Evolutionary conservation across 2,797 vertebrate species (phyloP), one percentile per base, ranked within the genome.

Genomic region (Pyrocephalus nanus): DNA sequence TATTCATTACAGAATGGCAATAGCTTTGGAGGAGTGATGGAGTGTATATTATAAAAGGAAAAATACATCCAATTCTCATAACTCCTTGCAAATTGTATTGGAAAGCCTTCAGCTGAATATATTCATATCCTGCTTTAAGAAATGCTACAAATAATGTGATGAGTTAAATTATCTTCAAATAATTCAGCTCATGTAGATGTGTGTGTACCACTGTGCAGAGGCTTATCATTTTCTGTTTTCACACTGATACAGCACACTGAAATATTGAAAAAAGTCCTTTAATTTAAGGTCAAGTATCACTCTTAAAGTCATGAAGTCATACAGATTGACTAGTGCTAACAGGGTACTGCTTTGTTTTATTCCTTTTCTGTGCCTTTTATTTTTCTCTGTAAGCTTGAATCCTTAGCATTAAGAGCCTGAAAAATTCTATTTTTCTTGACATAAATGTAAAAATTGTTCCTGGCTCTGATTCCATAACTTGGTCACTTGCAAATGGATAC

Each of bases 1-100:
- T 96, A 96, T 91, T 96, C 93, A 92, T 96, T 96, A 96, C 62
- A 82, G 94, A 92, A 92, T 82, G 86, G 92, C 93, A 96, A 18
- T 82, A 42, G 88, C 88, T 94, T 88, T 76, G 88, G 73, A 90
- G 91, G 76, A 93, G 61, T 94, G 93, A 91, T 93, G 47, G 58
- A 85, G 45, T 91, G 55, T 88, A 38, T 89, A 85, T 94, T 90
- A 79, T 82, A 92, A 77, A 85, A 78, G 74, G 86, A 93, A 89
- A 94, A 92, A 93, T 86, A 72, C 80, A 94, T 92, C 76, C 82
- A 93, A 54, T 90, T 92, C 90, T 96, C 90, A 82, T 88, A 94
- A 84, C 88, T 93, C 86, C 90, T 96, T 88, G 84, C 90, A 97
- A 91, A 95, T 87, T 83, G 57, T 72, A 94, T 88, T 89, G 90